Conservation (phyloP, 2,797 vertebrate genomes). For the Poeciliopsis gracilis region DNA sequence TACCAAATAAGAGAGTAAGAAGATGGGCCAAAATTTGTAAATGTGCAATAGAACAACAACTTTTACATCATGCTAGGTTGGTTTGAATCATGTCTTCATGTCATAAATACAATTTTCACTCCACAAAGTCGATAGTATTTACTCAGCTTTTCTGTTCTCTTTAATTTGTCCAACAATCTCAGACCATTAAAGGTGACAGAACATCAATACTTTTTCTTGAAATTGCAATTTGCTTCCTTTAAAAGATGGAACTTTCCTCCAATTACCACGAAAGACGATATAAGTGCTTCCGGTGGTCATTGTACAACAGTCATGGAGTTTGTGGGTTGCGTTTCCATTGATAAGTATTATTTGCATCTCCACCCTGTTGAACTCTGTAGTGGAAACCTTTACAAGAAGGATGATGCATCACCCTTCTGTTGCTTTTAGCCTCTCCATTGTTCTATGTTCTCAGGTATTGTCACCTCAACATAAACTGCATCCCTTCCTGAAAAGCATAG, state of each 20-base stretch:
- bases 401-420: slow-evolving; percentile 10
- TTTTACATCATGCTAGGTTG: neutral
- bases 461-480: slow-evolving; percentile 11
- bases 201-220: neutral
- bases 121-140: neutral
- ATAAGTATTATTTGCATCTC: no score
- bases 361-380: neutral
- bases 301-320: no score
- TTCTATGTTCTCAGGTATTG: slow-evolving; percentile 19
- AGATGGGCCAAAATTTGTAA: neutral
- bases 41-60: neutral
- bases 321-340: neutral
- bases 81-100: neutral
- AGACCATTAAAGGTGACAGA: neutral
- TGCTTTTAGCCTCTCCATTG: slow-evolving; percentile 6
- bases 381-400: no score
- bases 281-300: neutral
- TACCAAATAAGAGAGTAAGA: no score
- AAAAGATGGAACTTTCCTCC: neutral
- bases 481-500: slow-evolving; percentile 18
- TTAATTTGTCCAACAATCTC: neutral
- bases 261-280: neutral
- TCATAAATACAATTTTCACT: neutral
- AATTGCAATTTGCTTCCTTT: neutral
- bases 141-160: neutral